A percentile compares a stretch with the other conserved stretches of the same genome.
These are phyloP conservation scores for Lysandra coridon DNA, from an alignment of 2,888 invertebrate genomes.

Conservation along the genomic window DNA sequence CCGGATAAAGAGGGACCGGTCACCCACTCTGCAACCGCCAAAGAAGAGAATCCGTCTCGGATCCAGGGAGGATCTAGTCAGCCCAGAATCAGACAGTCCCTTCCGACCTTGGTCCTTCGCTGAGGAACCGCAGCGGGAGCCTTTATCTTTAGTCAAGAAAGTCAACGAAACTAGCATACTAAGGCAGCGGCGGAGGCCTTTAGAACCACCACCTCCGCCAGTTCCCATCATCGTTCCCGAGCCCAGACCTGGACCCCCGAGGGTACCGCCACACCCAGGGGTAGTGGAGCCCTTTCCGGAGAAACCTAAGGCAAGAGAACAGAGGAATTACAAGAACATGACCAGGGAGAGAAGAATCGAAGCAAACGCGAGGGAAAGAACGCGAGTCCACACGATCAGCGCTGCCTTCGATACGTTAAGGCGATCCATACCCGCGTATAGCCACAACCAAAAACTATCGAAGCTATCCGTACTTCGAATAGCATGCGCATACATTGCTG, in stretches of 20 bases:
- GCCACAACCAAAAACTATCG: conserved; percentile 95
- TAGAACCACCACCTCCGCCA: conserved; percentile 59
- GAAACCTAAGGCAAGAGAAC: conserved; percentile 77
- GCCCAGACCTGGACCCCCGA: conserved; percentile 61
- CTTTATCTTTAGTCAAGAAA: conserved; percentile 82
- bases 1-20: conserved; percentile 81
- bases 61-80: conserved; percentile 62
- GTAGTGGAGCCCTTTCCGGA: conserved; percentile 60
- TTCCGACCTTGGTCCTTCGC: conserved; percentile 85
- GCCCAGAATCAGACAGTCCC: conserved; percentile 70
- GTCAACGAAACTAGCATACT: conserved; percentile 55
- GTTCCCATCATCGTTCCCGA: conserved; percentile 51
- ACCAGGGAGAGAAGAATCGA: conserved; percentile 95
- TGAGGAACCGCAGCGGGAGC: conserved; percentile 82
- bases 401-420: conserved; percentile 96
- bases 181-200: conserved; percentile 61
- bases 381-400: conserved; percentile 96
- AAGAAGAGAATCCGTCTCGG: conserved; percentile 85
- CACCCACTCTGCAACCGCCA: conserved; percentile 77
- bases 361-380: conserved; percentile 95
- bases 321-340: conserved; percentile 97
- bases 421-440: conserved; percentile 92
- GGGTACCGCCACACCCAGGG: conserved; percentile 79
- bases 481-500: conserved; percentile 95
- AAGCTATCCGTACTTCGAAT: conserved; percentile 95